These are phyloP conservation scores for Fragum whitleyi DNA, from an alignment of 2,888 invertebrate genomes.

Conservation along the genomic window DNA sequence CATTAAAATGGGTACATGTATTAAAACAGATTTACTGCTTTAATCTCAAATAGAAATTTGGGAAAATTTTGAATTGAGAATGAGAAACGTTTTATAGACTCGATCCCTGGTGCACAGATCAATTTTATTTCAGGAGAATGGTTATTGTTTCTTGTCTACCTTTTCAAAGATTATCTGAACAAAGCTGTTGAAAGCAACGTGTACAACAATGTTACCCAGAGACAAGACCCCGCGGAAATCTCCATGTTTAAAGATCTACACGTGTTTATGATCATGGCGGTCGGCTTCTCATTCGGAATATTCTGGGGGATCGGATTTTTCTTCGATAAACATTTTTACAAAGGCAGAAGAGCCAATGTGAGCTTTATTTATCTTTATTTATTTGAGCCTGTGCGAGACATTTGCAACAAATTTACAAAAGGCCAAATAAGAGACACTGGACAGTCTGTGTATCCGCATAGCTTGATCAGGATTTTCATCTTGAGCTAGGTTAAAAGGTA, in stretches of 20 bases:
- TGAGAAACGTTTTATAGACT: background rate
- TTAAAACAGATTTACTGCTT: background rate
- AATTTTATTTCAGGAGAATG: slow-evolving; percentile 84
- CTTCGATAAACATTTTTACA: slow-evolving; percentile 89
- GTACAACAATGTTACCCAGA: slow-evolving; percentile 14
- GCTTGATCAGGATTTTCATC: too few species aligned
- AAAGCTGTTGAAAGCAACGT: slow-evolving; percentile 8
- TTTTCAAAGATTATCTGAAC: slow-evolving; percentile 86
- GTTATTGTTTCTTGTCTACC: slow-evolving; percentile 89
- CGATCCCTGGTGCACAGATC: background rate
- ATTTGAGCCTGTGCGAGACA: too few species aligned
- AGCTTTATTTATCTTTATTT: background rate
- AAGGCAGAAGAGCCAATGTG: slow-evolving; percentile 51
- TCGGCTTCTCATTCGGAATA: slow-evolving; percentile 87
- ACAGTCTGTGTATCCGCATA: too few species aligned
- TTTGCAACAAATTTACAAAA: too few species aligned
- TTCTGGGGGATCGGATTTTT: slow-evolving; percentile 89
- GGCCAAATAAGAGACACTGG: too few species aligned
- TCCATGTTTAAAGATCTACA: slow-evolving; percentile 64
- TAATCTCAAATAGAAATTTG: background rate
- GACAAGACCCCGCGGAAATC: slow-evolving; percentile 31
- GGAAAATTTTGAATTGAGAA: background rate
- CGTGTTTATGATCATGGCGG: slow-evolving; percentile 68
- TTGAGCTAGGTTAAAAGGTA: too few species aligned
- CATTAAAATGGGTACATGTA: too few species aligned